Evolutionary conservation across 2,888 invertebrate genomes (phyloP).

Genomic region (Papilio gigon): DNA sequence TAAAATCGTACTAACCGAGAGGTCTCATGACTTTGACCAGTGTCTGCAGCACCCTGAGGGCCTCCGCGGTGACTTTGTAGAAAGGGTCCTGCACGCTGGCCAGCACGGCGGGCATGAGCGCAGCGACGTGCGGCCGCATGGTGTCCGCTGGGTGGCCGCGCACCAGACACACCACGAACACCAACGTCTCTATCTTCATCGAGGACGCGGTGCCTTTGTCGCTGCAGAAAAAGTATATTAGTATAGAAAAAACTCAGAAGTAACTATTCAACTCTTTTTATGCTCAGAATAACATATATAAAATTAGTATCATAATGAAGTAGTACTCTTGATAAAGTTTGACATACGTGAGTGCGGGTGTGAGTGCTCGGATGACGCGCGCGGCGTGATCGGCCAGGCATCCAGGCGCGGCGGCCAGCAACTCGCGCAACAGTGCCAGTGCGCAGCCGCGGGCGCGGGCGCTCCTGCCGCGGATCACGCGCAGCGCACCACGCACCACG

Average conservation of each 20-base stretch:
- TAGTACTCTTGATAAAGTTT: too few species aligned
- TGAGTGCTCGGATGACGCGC: conserved; percentile 93
- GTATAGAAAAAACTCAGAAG: too few species aligned
- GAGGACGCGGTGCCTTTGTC: conserved; percentile 98
- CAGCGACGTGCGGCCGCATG: conserved; percentile 90
- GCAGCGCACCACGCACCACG: conserved; percentile 94
- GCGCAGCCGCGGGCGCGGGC: conserved; percentile 90
- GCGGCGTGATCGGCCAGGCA: conserved; percentile 93
- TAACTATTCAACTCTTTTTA: too few species aligned
- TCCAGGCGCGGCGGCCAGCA: conserved; percentile 94
- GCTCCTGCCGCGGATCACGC: conserved; percentile 90
- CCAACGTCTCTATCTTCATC: conserved; percentile 98
- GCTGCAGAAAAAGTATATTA: conserved; percentile 49
- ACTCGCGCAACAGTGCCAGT: conserved; percentile 93
- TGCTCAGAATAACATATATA: too few species aligned
- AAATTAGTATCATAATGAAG: too few species aligned
- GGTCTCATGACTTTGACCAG: conserved; percentile 97
- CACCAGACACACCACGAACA: conserved; percentile 93
- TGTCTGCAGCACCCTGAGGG: conserved; percentile 95
- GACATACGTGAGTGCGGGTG: conserved; percentile 88
- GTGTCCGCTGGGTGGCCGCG: conserved; percentile 89
- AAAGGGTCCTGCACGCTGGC: conserved; percentile 96
- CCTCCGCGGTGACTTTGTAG: conserved; percentile 99
- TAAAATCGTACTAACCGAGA: conserved; percentile 77
- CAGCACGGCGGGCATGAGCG: conserved; percentile 92